These are phyloP conservation scores for Drosophila eohydei DNA, from an alignment of 2,888 invertebrate genomes.

Conservation along the genomic window DNA sequence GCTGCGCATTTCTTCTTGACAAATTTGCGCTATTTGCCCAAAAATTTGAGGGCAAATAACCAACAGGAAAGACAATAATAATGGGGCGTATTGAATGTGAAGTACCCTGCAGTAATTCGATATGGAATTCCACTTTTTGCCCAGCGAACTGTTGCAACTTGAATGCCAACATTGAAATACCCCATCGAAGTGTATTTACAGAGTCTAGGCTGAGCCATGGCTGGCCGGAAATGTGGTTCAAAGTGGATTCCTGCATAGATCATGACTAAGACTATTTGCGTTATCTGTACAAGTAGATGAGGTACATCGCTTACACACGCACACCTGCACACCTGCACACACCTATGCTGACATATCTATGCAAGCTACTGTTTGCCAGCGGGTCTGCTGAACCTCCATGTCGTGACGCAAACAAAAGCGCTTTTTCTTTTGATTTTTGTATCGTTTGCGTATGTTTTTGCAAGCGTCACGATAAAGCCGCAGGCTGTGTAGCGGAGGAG, in stretches of 20 bases:
- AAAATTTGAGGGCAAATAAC: conserved; percentile 10
- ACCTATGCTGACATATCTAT: conserved; percentile 1
- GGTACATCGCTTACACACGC: conserved; percentile 6
- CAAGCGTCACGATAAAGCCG: conserved; percentile 12
- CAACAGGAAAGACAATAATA: conserved; percentile 1
- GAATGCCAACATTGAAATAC: not conserved
- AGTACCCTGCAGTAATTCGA: not conserved
- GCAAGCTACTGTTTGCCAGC: conserved; percentile 26
- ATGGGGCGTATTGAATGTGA: not conserved
- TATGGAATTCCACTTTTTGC: not conserved
- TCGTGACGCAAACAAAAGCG: conserved; percentile 42
- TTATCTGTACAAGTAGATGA: conserved; percentile 30
- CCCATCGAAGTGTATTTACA: not conserved
- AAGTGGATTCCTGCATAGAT: conserved; percentile 39
- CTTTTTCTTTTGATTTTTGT: not conserved
- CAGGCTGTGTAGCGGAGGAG: not conserved
- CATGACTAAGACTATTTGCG: conserved; percentile 41
- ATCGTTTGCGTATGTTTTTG: conserved; percentile 31
- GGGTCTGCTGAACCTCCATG: conserved; percentile 42
- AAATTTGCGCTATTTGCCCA: conserved; percentile 68
- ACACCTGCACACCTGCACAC: not conserved
- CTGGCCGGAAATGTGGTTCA: conserved; percentile 44
- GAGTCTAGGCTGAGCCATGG: not conserved
- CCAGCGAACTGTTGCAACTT: not conserved
- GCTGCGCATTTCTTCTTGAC: conserved; percentile 75